Conservation (phyloP, 2,113 vertebrate genomes). For the Rutilus rutilus region DNA sequence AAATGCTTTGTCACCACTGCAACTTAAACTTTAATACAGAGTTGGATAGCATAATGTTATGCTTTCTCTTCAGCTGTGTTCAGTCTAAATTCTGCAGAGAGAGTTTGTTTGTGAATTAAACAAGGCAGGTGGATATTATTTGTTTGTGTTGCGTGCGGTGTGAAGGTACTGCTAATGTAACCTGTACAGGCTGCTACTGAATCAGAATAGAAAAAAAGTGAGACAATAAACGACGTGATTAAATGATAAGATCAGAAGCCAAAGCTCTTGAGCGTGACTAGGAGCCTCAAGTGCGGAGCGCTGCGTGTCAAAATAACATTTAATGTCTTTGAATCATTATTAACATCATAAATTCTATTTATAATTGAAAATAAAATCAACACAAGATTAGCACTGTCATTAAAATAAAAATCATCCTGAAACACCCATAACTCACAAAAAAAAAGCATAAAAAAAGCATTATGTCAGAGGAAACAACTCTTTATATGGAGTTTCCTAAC, state of each 20-base stretch:
- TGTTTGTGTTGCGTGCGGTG: not conserved
- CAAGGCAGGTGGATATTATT: not conserved
- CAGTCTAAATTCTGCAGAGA: not conserved
- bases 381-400: not conserved
- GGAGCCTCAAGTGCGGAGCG: constrained; percentile 45
- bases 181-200: not conserved
- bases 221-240: constrained; percentile 47
- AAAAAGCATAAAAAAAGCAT: not conserved
- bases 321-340: constrained; percentile 52
- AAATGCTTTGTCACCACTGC: not conserved
- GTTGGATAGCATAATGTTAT: not conserved
- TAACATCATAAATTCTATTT: constrained; percentile 54
- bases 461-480: not conserved
- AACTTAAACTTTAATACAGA: not conserved
- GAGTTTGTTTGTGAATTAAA: not conserved
- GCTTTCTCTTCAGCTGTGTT: not conserved
- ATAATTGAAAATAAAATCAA: constrained; percentile 10
- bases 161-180: constrained; percentile 17
- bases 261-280: constrained; percentile 29
- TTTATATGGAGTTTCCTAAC: not conserved
- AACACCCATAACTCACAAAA: not conserved
- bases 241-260: constrained; percentile 46
- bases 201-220: constrained; percentile 30
- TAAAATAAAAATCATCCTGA: not conserved
- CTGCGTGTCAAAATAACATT: constrained; percentile 55